These are phyloP conservation scores for Sycophila texana DNA, from an alignment of 2,888 invertebrate species.

Conservation along the genomic window DNA sequence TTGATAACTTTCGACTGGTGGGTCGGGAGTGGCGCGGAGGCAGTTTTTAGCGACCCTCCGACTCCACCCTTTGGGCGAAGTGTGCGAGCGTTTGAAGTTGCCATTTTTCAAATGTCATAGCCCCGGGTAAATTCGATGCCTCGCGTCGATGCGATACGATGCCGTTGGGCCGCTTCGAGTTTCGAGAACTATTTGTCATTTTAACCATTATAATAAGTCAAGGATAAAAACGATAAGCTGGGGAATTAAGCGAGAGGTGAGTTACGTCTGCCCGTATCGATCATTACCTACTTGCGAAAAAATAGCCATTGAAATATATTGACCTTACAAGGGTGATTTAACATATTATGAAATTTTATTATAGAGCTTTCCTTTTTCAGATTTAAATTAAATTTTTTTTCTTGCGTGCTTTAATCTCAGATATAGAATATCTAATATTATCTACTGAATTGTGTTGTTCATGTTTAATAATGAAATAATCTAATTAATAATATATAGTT, in stretches of 20 bases:
- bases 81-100: neutral
- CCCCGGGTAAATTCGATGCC: slow-evolving; percentile 16
- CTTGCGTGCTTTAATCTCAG: no score
- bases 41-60: neutral
- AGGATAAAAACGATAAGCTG: slow-evolving; percentile 29
- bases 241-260: slow-evolving; percentile 29
- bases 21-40: neutral
- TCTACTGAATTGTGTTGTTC: no score
- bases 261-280: slow-evolving; percentile 10
- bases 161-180: neutral
- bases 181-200: slow-evolving; percentile 37
- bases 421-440: no score
- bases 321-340: no score
- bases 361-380: no score
- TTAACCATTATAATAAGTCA: slow-evolving; percentile 41
- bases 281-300: slow-evolving; percentile 8
- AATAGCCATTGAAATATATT: neutral
- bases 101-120: slow-evolving; percentile 4
- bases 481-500: no score
- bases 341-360: no score
- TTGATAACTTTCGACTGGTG: neutral
- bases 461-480: no score
- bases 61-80: neutral
- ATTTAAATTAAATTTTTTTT: no score
- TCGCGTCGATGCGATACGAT: neutral